phyloP scores from a whole-genome alignment of 2,113 vertebrate genomes.

The Tylochromis polylepis region DNA sequence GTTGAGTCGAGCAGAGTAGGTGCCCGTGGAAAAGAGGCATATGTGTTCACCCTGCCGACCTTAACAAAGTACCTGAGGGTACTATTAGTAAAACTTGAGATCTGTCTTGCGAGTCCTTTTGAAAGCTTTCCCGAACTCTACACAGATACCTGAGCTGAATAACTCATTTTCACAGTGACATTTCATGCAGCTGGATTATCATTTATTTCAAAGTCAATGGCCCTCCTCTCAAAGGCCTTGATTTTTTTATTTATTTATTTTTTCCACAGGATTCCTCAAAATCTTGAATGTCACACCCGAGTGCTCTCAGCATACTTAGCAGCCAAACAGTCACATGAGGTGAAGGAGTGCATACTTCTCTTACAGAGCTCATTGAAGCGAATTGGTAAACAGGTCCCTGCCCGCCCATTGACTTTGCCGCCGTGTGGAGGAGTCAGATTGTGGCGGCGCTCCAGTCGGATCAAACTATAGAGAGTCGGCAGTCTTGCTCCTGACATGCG shows the following conservation, averaged over 20 bases:
- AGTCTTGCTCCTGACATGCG: conserved; percentile 31
- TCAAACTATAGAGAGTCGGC: conserved; percentile 29
- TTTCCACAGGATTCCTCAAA: conserved; percentile 24
- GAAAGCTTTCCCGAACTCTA: background rate
- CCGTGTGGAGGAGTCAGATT: conserved; percentile 39
- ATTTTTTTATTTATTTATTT: background rate
- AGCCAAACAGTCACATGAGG: conserved; percentile 23
- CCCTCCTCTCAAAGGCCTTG: conserved; percentile 15
- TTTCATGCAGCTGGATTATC: conserved; percentile 5
- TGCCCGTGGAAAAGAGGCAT: background rate
- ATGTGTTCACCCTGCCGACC: background rate
- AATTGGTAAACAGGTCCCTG: conserved; percentile 59
- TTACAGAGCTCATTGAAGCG: conserved; percentile 30
- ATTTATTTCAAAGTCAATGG: conserved; percentile 54
- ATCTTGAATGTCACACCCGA: conserved; percentile 50
- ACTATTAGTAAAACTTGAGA: background rate
- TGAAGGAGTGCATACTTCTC: conserved; percentile 37
- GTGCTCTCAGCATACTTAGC: conserved; percentile 41
- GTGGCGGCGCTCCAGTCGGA: conserved; percentile 4
- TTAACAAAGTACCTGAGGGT: conserved; percentile 9
- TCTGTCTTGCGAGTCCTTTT: background rate
- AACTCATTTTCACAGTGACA: conserved; percentile 13
- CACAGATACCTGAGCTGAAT: background rate
- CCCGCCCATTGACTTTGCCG: conserved; percentile 56
- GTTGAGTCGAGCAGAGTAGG: background rate